phyloP scores from a whole-genome alignment of 2,888 invertebrate species.

The Pseudeuparius sepicola region DNA sequence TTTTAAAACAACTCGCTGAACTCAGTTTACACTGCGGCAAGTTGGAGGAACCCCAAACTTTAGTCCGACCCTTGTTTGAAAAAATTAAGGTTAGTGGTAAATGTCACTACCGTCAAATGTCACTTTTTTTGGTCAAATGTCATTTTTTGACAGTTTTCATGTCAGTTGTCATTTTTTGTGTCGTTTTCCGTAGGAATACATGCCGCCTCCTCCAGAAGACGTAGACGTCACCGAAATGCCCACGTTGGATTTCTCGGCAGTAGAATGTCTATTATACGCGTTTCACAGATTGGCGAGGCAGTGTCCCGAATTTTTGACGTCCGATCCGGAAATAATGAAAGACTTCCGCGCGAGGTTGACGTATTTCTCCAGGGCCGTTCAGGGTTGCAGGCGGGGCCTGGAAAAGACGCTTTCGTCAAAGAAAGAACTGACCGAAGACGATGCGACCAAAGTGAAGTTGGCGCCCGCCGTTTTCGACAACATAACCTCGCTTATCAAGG shows the following conservation, averaged over 20 bases:
- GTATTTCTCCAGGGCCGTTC: conserved; percentile 85
- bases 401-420: conserved; percentile 24
- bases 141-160: conserved; percentile 2
- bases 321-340: conserved; percentile 64
- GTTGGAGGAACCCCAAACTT: conserved; percentile 61
- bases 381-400: conserved; percentile 43
- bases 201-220: conserved; percentile 78
- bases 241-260: conserved; percentile 85
- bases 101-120: conserved; percentile 23
- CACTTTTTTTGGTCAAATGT: neutral
- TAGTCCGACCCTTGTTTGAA: conserved; percentile 67
- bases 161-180: neutral
- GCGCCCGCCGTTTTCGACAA: conserved; percentile 87
- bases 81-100: conserved; percentile 56
- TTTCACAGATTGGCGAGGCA: conserved; percentile 70
- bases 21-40: conserved; percentile 67
- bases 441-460: conserved; percentile 61
- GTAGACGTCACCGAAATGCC: conserved; percentile 55
- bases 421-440: conserved; percentile 42
- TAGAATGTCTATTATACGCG: conserved; percentile 80
- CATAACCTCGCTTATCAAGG: conserved; percentile 84
- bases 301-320: conserved; percentile 64
- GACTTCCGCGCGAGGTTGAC: conserved; percentile 80
- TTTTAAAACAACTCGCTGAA: conserved; percentile 82
- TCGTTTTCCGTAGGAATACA: conserved; percentile 55